Percentiles rank a stretch among this genome's conserved stretches.
These are phyloP conservation scores for Callionymus lyra DNA, from an alignment of 2,113 vertebrate species.

Conservation along the genomic window DNA sequence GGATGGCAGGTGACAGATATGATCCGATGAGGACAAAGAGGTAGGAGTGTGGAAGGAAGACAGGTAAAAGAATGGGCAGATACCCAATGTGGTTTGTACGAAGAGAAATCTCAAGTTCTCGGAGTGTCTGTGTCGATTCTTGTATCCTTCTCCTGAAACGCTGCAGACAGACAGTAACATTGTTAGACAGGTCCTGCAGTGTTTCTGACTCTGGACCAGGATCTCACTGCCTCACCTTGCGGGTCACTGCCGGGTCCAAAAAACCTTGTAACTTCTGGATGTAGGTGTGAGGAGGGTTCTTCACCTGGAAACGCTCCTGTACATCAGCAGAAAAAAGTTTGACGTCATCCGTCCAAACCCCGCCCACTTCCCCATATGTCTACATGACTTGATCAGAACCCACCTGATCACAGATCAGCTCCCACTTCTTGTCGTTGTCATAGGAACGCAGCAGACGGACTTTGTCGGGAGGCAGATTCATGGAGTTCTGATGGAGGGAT, in stretches of 20 bases:
- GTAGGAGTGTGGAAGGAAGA: background rate
- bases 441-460: conserved; percentile 88
- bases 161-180: conserved; percentile 22
- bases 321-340: conserved; percentile 11
- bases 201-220: background rate
- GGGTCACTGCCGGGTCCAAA: conserved; percentile 82
- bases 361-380: too few species aligned
- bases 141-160: conserved; percentile 57
- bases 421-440: conserved; percentile 89
- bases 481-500: conserved; percentile 77
- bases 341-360: background rate
- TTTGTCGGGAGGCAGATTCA: conserved; percentile 94
- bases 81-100: conserved; percentile 60
- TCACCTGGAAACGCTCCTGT: conserved; percentile 94
- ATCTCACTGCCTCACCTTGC: conserved; percentile 70
- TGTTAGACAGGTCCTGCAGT: too few species aligned
- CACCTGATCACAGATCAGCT: conserved; percentile 88
- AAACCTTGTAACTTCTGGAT: conserved; percentile 90
- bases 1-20: too few species aligned
- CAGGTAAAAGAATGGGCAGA: background rate
- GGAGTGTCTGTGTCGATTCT: conserved; percentile 52
- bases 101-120: conserved; percentile 57
- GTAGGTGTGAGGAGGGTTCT: conserved; percentile 90
- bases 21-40: background rate
- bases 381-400: conserved; percentile 2